Evolutionary conservation across 2,797 vertebrate genomes (phyloP).

Genomic region (Sebastolobus alascanus): DNA sequence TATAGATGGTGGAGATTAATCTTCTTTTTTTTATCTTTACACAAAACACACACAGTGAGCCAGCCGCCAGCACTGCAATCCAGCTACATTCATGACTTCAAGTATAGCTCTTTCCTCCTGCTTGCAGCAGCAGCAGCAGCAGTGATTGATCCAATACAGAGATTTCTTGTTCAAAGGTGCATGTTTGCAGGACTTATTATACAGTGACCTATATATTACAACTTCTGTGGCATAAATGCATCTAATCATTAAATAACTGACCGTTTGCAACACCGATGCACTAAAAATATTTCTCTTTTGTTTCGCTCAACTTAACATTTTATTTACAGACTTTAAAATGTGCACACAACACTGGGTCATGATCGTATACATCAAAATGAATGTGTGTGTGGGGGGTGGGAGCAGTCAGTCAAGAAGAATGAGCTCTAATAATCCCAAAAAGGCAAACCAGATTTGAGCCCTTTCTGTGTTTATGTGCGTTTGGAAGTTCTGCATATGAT

Average conservation of each 20-base stretch:
- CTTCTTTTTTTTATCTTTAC: slow-evolving; percentile 38
- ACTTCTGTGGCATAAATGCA: slow-evolving; percentile 6
- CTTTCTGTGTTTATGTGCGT: slow-evolving; percentile 65
- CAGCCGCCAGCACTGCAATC: slow-evolving; percentile 31
- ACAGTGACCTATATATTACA: slow-evolving; percentile 37
- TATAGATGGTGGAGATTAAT: slow-evolving; percentile 48
- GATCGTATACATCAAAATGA: slow-evolving; percentile 59
- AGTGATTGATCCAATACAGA: slow-evolving; percentile 22
- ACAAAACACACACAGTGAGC: slow-evolving; percentile 39
- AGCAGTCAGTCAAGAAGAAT: slow-evolving; percentile 34
- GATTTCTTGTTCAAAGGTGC: slow-evolving; percentile 23
- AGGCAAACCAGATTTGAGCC: slow-evolving; percentile 8
- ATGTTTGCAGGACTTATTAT: slow-evolving; percentile 31
- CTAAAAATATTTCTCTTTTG: slow-evolving; percentile 27
- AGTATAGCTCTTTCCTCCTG: slow-evolving; percentile 6
- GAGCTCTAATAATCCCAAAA: slow-evolving; percentile 24
- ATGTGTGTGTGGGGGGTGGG: slow-evolving; percentile 13
- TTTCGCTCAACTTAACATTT: slow-evolving; percentile 58
- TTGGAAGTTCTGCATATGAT: slow-evolving; percentile 84
- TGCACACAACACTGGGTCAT: slow-evolving; percentile 59
- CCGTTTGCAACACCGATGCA: slow-evolving; percentile 10
- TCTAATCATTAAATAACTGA: slow-evolving; percentile 2
- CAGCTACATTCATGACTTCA: slow-evolving; percentile 21
- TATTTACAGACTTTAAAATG: slow-evolving; percentile 70
- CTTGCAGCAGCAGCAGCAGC: slow-evolving; percentile 21